Conservation (phyloP, 2,797 vertebrate species). For the Semaprochilodus insignis region DNA sequence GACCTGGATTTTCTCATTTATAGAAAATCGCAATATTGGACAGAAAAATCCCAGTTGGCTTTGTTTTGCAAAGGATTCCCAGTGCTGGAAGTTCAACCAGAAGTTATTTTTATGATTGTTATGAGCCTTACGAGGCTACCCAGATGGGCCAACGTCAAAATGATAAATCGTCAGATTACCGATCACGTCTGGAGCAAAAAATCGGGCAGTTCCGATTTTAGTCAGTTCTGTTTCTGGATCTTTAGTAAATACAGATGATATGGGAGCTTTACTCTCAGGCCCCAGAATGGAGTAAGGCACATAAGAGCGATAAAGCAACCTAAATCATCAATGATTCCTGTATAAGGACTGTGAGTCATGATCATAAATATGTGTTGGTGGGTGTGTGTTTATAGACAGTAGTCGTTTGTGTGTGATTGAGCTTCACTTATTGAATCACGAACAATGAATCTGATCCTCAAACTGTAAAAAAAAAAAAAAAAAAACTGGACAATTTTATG, state of each 20-base stretch:
- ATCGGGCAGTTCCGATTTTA: too few relatives aligned
- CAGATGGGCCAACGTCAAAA: too few relatives aligned
- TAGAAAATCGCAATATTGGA: too few relatives aligned
- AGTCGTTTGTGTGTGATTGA: conserved; percentile 11
- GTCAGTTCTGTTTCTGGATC: too few relatives aligned
- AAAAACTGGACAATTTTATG: conserved; percentile 29
- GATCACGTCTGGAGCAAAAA: too few relatives aligned
- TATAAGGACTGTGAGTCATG: background rate
- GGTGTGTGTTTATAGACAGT: background rate
- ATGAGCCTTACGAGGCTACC: too few relatives aligned
- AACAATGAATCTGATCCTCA: conserved; percentile 22
- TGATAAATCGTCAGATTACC: too few relatives aligned
- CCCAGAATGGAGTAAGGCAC: background rate
- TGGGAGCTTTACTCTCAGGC: background rate
- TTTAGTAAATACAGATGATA: background rate
- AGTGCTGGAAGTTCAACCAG: too few relatives aligned
- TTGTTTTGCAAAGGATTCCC: too few relatives aligned
- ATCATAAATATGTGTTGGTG: background rate
- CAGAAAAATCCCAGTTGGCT: too few relatives aligned
- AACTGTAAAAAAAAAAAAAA: background rate
- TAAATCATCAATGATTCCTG: background rate
- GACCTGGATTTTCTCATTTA: too few relatives aligned
- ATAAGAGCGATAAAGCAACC: background rate
- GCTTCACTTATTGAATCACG: background rate
- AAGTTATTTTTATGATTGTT: too few relatives aligned